A percentile compares a stretch with the other conserved stretches of the same genome.
Conservation (phyloP, 2,113 vertebrate genomes). For the Xiphias gladius region DNA sequence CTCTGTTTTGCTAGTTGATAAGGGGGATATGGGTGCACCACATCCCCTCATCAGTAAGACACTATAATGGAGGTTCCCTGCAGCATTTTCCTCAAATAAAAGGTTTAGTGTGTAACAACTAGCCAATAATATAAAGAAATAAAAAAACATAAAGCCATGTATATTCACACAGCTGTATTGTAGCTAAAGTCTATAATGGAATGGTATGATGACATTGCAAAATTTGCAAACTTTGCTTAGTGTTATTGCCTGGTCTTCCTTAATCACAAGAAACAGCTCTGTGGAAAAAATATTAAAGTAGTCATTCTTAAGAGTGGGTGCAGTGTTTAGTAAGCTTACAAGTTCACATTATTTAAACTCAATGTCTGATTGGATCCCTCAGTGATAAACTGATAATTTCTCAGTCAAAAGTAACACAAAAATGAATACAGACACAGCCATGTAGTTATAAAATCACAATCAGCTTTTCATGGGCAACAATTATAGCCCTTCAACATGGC, state of each 20-base stretch:
- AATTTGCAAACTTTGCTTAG: not conserved
- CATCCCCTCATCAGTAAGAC: not conserved
- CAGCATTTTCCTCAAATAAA: not conserved
- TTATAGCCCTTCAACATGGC: not conserved
- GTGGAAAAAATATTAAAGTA: no score
- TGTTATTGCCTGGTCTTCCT: not conserved
- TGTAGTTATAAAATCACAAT: not conserved
- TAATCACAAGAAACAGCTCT: not conserved
- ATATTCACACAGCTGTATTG: not conserved
- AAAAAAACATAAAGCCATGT: not conserved
- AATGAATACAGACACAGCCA: not conserved
- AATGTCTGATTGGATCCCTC: not conserved
- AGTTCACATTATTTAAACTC: not conserved
- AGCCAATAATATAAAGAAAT: not conserved
- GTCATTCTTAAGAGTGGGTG: not conserved
- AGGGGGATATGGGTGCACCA: not conserved
- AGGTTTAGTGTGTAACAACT: not conserved
- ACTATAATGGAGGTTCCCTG: conserved; percentile 1
- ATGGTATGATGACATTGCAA: not conserved
- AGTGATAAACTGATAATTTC: not conserved
- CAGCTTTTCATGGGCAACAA: not conserved
- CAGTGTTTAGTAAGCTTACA: not conserved
- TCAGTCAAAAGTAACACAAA: not conserved
- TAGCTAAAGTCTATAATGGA: not conserved
- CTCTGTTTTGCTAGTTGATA: not conserved